Base-by-base conservation (phyloP, 2,797 vertebrate genomes). In the Helicolenus hilgendorfi region DNA sequence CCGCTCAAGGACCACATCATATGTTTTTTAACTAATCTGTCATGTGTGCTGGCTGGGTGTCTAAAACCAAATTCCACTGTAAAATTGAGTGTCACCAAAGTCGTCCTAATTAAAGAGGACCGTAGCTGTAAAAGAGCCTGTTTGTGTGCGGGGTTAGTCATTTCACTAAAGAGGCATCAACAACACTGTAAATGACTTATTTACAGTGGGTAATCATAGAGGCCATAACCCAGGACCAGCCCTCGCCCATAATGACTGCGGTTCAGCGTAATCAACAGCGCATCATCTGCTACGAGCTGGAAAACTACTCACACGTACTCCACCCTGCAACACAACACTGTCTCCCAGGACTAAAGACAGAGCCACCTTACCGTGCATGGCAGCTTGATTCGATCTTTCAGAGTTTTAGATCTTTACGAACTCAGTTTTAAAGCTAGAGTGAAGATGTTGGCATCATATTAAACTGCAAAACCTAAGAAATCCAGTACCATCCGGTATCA, bases 151-250 rank as follows among this genome's bases (percentile, higher is more conserved):
- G 82, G 95, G 92, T 92, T 79, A 93, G 91, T 94, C 79, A 94
- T 96, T 96, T 92, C 84, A 91, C 88, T 89, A 77, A 93, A 94
- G 89, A 96, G 84, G 94, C 89, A 96, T 95, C 93, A 96, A 92
- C 93, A 95, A 93, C 94, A 93, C 92, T 88, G 94, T 94, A 96
- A 97, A 96, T 96, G 93, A 96, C 83, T 94, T 77, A 91, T 94
- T 91, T 89, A 94, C 88, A 94, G 92, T 91, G 75, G 67, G 92
- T 97, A 97, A 97, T 97, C 96, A 97, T 91, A 94, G 92, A 92
- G 96, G 88, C 94, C 91, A 84, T 93, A 94, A 93, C 88, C 92
- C 88, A 83, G 60, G 79, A 81, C 88, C 92, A 85, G 85, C 85
- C 91, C 93, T 90, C 71, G 33, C 74, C 94, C 92, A 85, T 96